Evolutionary conservation across 2,113 vertebrate genomes (phyloP).

Genomic region (Dromaius novaehollandiae): DNA sequence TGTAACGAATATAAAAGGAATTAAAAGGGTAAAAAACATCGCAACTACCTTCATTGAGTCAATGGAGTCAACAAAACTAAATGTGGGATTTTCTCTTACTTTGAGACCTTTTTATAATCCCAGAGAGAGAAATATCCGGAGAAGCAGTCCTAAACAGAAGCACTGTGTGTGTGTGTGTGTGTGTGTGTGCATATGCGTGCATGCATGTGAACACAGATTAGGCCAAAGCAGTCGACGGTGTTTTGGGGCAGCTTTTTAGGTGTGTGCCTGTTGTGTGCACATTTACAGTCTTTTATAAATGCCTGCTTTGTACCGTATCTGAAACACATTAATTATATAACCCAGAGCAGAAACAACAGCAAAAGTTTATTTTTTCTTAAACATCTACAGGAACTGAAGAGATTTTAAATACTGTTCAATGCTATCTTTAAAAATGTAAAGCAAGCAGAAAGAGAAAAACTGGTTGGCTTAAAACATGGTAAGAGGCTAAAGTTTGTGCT

Average conservation of each 20-base stretch:
- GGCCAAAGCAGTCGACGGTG: not conserved
- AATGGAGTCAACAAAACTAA: not conserved
- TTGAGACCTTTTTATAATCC: not conserved
- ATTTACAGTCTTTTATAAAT: constrained; percentile 12
- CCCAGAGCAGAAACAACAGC: not conserved
- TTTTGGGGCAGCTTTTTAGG: not conserved
- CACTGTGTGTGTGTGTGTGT: not conserved
- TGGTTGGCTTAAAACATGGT: not conserved
- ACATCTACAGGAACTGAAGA: not conserved
- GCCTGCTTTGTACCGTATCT: constrained; percentile 13
- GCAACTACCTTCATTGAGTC: not conserved
- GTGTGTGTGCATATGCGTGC: not conserved
- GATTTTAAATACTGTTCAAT: not conserved
- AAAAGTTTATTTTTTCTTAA: not conserved
- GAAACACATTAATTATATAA: constrained; percentile 29
- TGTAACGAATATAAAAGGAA: not conserved
- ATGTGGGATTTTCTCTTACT: not conserved
- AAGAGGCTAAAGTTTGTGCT: not conserved
- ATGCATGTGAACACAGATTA: not conserved
- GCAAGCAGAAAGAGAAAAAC: not conserved
- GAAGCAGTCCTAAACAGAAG: not conserved
- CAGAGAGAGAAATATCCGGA: not conserved
- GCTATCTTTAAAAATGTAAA: not conserved
- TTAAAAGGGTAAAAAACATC: not conserved
- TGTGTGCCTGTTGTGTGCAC: not conserved